Base-by-base conservation (phyloP, 2,888 invertebrate species). In the Caenorhabditis japonica region DNA sequence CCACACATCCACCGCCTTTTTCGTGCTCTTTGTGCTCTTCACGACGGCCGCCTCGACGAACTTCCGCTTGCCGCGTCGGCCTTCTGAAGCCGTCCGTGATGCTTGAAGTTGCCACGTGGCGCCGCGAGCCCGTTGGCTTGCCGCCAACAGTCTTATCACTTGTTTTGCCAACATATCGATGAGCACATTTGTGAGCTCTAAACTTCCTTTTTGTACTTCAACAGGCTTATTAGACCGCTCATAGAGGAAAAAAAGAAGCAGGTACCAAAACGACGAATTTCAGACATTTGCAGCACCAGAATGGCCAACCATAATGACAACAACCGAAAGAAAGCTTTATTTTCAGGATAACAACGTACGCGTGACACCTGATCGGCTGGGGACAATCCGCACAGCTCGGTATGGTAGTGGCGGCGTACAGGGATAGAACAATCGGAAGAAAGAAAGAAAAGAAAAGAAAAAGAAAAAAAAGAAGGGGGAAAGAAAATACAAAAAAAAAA, bases 31-130 rank as follows among this genome's bases (percentile, higher is more conserved):
- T 27, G 76, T 80, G 12, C 75, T 69, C 60, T 83, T 83, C 15
- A 83, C 74, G n/a, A 81, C 61, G 15, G 80, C 70, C n/a, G 79
- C 70, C 27, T 80, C 83, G 21, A 83, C 77, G 53, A 49, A 80
- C 39, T 80, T 82, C 8, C 71, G 41, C 47, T 60, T 77, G 4
- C 64, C 72, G 36, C 80, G 60, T 52, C 73, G 72, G n/a, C 76
- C 69, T 43, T 76, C 72, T 17, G 59, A 62, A 7, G 79, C 79
- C 25, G 47, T 75, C 15, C 36, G 17, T 52, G 59, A 51, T 10
- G 7, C 7, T 44, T 41, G 53, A 15, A 59, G 13, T 25, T 33
- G 36, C 39, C 64, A 30, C 30, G 30, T 30, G 30, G 10, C 30
- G 30, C n/a, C n/a, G n/a, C n/a, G n/a, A n/a, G n/a, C n/a, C n/a